Base-by-base conservation (phyloP, 2,113 vertebrate species). In the Podocnemis expansa region DNA sequence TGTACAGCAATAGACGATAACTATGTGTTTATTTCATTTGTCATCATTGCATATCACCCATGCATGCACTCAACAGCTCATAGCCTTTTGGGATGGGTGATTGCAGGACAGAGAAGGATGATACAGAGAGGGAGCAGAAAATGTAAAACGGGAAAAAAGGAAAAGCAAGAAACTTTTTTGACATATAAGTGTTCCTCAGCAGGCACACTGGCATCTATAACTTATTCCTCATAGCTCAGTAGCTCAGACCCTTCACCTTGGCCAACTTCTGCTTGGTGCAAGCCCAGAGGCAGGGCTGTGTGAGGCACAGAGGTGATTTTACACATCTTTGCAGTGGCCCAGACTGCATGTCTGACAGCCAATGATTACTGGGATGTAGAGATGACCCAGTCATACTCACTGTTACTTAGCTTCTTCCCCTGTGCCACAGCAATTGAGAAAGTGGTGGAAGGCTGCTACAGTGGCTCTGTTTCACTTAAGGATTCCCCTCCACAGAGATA, bases 41-140 rank as follows among this genome's bases (percentile, higher is more conserved):
- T 6, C 25, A 3, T 56, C 17, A 10, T 78, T 2, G 0, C 27
- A 0, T 58, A 8, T 34, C 29, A 80, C 76, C 0, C 0, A 12
- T 45, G 16, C 67, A 41, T 88, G 58, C 75, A 13, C 1, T 82
- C 70, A 82, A 24, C 31, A 70, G 43, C 9, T 87, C 16, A n/a
- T n/a, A 67, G 60, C 91, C 21, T 25, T 6, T 2, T 91, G 80
- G 73, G 24, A 9, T 86, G 25, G 4, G 2, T 34, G 5, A 4
- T 55, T n/a, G n/a, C n/a, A n/a, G n/a, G n/a, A n/a, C n/a, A n/a
- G n/a, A n/a, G n/a, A n/a, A n/a, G n/a, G n/a, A n/a, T n/a, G n/a
- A n/a, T n/a, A n/a, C n/a, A n/a, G n/a, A 16, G 60, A 63, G 60
- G 29, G 60, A 31, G 60, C 58, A 31, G 31, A 63, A 63, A 31